phyloP scores from a whole-genome alignment of 2,888 invertebrate genomes.

The Troides helena region DNA sequence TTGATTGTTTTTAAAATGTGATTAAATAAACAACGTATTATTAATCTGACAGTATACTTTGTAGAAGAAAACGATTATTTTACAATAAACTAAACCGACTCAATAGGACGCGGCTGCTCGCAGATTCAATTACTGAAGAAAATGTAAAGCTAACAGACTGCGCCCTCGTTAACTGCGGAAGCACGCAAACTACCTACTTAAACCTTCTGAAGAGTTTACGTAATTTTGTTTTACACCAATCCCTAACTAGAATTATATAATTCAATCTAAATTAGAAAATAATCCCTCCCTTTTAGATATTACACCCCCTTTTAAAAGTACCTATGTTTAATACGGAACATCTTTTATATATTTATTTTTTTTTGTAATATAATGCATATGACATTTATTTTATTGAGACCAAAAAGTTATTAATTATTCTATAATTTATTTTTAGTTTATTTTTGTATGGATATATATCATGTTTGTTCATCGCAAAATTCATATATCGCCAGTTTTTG shows the following conservation, averaged over 20 bases:
- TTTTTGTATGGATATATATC: too few species aligned
- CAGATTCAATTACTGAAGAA: conserved; percentile 29
- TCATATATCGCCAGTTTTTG: too few species aligned
- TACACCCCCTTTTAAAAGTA: not conserved
- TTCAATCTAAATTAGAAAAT: not conserved
- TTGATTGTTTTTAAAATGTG: too few species aligned
- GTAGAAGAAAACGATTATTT: conserved; percentile 10
- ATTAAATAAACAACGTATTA: not conserved
- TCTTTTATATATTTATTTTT: too few species aligned
- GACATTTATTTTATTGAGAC: too few species aligned
- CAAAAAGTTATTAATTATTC: too few species aligned
- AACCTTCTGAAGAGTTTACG: conserved; percentile 19
- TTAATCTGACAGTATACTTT: not conserved
- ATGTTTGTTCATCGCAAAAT: too few species aligned
- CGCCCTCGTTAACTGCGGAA: conserved; percentile 23
- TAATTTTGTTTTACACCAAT: conserved; percentile 23
- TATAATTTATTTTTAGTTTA: too few species aligned
- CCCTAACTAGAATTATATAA: not conserved
- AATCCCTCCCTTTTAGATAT: not conserved
- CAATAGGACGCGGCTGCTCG: conserved; percentile 17
- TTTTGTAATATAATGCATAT: too few species aligned
- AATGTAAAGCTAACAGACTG: conserved; percentile 30
- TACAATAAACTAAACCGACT: conserved; percentile 11
- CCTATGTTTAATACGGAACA: not conserved
- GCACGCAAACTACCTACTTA: conserved; percentile 28